A percentile compares a stretch with the other conserved stretches of the same genome.
phyloP scores from a whole-genome alignment of 2,888 invertebrate species.

The Chironomus riparius region DNA sequence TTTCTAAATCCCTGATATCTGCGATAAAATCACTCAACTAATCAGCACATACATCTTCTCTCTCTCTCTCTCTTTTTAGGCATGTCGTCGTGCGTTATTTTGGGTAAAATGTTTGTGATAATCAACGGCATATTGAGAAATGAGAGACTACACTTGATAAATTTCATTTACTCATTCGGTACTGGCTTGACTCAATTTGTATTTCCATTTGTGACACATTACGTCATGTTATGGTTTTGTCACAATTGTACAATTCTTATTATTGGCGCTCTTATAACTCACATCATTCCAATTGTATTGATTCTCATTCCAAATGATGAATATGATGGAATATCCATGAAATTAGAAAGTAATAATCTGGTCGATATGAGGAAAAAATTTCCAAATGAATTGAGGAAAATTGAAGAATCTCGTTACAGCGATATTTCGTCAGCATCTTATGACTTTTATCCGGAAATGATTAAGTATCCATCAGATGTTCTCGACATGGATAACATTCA shows the following conservation, averaged over 20 bases:
- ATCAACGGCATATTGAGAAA: conserved; percentile 14
- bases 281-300: conserved; percentile 18
- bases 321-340: neutral
- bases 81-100: conserved; percentile 10
- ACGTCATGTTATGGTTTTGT: neutral
- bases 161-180: conserved; percentile 22
- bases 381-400: neutral
- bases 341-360: too few relatives aligned
- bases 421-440: conserved; percentile 8
- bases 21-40: neutral
- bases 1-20: neutral
- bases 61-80: neutral
- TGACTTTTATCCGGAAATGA: conserved; percentile 11
- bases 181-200: conserved; percentile 13
- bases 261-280: conserved; percentile 15
- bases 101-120: conserved; percentile 20
- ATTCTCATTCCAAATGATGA: neutral
- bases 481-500: neutral
- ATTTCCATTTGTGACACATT: conserved; percentile 13
- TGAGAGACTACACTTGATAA: conserved; percentile 15
- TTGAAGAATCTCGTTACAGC: conserved; percentile 16
- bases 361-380: neutral
- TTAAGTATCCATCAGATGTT: conserved; percentile 16
- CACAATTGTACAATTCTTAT: conserved; percentile 2
- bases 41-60: too few relatives aligned